Evolutionary conservation across 2,113 vertebrate species (phyloP).

Genomic region (Casuarius casuarius): DNA sequence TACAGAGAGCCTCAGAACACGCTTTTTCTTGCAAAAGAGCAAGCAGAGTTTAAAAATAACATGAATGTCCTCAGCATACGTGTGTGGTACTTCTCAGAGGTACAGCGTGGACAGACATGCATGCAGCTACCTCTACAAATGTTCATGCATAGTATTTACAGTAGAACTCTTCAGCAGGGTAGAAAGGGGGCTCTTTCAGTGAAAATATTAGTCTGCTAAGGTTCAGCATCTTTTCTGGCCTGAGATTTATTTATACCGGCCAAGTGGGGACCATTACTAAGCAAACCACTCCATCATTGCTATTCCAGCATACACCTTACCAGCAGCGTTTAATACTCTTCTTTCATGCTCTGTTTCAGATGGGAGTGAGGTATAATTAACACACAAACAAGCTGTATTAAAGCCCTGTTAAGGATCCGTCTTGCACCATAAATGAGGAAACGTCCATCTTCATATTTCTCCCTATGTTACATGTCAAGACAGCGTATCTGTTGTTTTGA

Average conservation of each 20-base stretch:
- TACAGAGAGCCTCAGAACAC: neutral
- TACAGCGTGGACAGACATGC: neutral
- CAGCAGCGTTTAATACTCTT: constrained; percentile 65
- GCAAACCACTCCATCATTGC: constrained; percentile 68
- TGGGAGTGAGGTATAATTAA: constrained; percentile 70
- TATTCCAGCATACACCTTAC: constrained; percentile 49
- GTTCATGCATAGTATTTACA: neutral
- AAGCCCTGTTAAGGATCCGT: constrained; percentile 60
- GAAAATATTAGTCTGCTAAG: constrained; percentile 21
- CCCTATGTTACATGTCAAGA: neutral
- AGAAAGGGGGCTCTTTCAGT: constrained; percentile 18
- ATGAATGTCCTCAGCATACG: neutral
- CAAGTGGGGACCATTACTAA: constrained; percentile 62
- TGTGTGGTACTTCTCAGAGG: neutral
- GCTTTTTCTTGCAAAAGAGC: neutral
- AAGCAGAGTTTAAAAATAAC: neutral
- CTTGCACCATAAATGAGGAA: constrained; percentile 39
- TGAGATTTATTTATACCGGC: constrained; percentile 65
- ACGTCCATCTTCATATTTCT: constrained; percentile 11
- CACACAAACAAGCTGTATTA: constrained; percentile 64
- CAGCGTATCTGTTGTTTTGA: neutral
- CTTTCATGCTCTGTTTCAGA: constrained; percentile 72
- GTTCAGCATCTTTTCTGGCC: constrained; percentile 39
- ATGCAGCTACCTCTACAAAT: neutral
- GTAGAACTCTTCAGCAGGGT: neutral